Evolutionary conservation across 2,113 vertebrate genomes (phyloP), one percentile per base, ranked within the genome.

Genomic region (Chloropsis hardwickii): DNA sequence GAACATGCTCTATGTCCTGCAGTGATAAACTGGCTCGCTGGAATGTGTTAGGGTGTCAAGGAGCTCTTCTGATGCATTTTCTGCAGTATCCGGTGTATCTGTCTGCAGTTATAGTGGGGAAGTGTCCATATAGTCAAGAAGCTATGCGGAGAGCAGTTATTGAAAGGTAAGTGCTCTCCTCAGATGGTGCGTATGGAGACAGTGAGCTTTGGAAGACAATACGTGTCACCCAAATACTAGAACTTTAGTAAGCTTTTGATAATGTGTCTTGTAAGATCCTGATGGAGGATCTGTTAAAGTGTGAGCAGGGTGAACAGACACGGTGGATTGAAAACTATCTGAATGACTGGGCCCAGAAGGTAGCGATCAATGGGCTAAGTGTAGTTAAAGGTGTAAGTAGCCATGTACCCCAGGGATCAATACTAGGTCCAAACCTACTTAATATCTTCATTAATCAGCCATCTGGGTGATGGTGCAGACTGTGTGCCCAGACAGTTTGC

Each of bases 11-110:
- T 31, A 99, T 99, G 95, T 99, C 99, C 88, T 99, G 99, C 97
- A 99, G 99, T 11, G 99, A 99, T 96, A 99, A 99, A 94, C 71
- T 99, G 90, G 98, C 98, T 48, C 98, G 98, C 45, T 99, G 99
- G 99, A 98, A 98, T 3, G 98, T 98, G 53, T 96, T 99, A 9
- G 99, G 99, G 31, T 99, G 99, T 95, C 99, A 99, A 87, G 99
- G 99, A 4, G 99, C 99, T 15, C 98, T 99, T 74, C 96, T 99
- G 84, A 98, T 98, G 97, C 99, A 99, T 93, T 99, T 99, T 96
- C 97, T 99, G 28, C 98, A 99, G 91, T 96, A 96, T 87, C 98
- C 98, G 2, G 61, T 99, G 50, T 99, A 99, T 97, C 96, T 99
- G 91, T 98, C 97, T 13, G 97, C 98, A 0, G 5, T 99, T 77